Evolutionary conservation across 2,888 invertebrate species (phyloP).

Genomic region (Druceiella hillmani): DNA sequence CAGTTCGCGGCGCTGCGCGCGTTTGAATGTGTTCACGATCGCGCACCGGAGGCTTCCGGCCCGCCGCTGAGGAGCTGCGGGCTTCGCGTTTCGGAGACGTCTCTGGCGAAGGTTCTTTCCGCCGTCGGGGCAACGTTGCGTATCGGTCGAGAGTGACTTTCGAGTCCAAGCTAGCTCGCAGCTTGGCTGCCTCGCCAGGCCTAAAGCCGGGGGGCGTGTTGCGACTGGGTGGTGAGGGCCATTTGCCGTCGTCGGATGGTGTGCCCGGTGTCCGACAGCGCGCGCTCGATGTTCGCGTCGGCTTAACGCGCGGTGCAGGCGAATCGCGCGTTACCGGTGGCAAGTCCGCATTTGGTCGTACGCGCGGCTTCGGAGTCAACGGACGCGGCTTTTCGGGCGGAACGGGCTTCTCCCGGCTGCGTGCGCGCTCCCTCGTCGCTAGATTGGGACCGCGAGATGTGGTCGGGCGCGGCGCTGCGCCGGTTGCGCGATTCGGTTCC

Average conservation of each 20-base stretch:
- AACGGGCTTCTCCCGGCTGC: constrained; percentile 55
- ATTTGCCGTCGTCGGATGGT: constrained; percentile 66
- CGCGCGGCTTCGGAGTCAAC: constrained; percentile 44
- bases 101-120: constrained; percentile 60
- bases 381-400: constrained; percentile 45
- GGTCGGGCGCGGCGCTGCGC: constrained; percentile 48
- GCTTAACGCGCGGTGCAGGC: constrained; percentile 41
- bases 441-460: constrained; percentile 47
- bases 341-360: constrained; percentile 48
- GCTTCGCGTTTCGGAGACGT: constrained; percentile 45
- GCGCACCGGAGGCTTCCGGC: constrained; percentile 30
- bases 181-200: constrained; percentile 33
- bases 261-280: constrained; percentile 56
- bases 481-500: constrained; percentile 43
- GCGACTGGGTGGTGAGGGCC: constrained; percentile 53
- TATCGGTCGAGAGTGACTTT: constrained; percentile 62
- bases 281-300: constrained; percentile 52
- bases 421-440: constrained; percentile 52
- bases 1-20: too few relatives aligned
- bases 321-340: constrained; percentile 49
- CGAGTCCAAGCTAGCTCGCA: constrained; percentile 35
- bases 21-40: too few relatives aligned
- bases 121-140: constrained; percentile 70
- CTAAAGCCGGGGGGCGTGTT: constrained; percentile 19
- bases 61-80: constrained; percentile 23